phyloP scores from a whole-genome alignment of 2,113 vertebrate species.

The Aptenodytes patagonicus region DNA sequence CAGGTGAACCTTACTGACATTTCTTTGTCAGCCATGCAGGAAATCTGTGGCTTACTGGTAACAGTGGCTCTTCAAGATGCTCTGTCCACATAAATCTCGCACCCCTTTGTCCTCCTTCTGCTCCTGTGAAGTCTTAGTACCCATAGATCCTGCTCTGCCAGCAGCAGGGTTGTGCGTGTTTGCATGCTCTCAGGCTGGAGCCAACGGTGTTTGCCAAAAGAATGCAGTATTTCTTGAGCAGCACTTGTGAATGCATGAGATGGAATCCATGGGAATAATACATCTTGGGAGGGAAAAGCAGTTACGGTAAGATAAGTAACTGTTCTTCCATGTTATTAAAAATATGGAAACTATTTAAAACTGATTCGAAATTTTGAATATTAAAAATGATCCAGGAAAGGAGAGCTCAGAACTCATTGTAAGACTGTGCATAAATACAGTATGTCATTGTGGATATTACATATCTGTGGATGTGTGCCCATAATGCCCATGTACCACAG shows the following conservation, averaged over 20 bases:
- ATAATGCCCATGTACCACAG: background rate
- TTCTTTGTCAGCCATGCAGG: background rate
- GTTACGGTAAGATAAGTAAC: background rate
- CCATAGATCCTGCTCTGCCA: background rate
- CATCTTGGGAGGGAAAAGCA: background rate
- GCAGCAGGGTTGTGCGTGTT: background rate
- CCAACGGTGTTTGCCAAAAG: background rate
- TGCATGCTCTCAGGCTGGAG: background rate
- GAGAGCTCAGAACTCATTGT: background rate
- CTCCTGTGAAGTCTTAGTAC: background rate
- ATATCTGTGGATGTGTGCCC: background rate
- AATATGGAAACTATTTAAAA: background rate
- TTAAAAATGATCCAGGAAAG: background rate
- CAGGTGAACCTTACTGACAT: background rate
- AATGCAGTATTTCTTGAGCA: background rate
- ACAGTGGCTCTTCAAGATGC: background rate
- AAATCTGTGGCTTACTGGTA: background rate
- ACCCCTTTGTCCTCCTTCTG: background rate
- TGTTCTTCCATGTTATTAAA: background rate
- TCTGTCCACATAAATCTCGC: background rate
- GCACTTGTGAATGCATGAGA: background rate
- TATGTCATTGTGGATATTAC: background rate
- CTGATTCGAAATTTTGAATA: background rate
- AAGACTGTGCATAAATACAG: background rate
- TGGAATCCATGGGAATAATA: background rate